Conservation (phyloP, 2,888 invertebrate genomes). For the Leptinotarsa tumamoca region DNA sequence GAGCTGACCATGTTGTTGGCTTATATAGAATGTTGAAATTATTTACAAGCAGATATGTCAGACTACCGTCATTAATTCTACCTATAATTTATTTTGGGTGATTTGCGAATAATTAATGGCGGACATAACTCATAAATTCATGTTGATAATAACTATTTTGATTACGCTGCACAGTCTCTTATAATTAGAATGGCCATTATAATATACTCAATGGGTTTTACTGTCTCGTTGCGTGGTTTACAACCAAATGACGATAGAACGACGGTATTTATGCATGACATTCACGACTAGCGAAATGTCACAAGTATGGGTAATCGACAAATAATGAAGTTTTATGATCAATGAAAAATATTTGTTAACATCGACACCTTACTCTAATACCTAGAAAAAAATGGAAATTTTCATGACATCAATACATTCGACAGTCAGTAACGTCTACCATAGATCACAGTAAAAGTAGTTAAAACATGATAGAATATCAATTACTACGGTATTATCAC, state of each 20-base stretch:
- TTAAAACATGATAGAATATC: no score
- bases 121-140: slow-evolving; percentile 24
- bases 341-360: no score
- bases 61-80: slow-evolving; percentile 24
- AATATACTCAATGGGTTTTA: slow-evolving; percentile 22
- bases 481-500: no score
- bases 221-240: slow-evolving; percentile 12
- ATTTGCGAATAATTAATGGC: slow-evolving; percentile 22
- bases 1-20: slow-evolving; percentile 14
- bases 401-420: no score
- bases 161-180: slow-evolving; percentile 19
- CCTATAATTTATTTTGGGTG: slow-evolving; percentile 24
- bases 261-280: background rate
- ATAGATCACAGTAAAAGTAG: no score
- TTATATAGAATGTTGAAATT: slow-evolving; percentile 20
- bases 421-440: no score
- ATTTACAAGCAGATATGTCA: slow-evolving; percentile 26
- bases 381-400: no score
- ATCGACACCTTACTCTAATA: no score
- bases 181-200: slow-evolving; percentile 29
- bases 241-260: background rate
- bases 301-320: background rate
- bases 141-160: slow-evolving; percentile 26
- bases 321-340: background rate
- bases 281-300: background rate